phyloP scores from a whole-genome alignment of 1,140 invertebrate species.

The Lucilia cuprina region DNA sequence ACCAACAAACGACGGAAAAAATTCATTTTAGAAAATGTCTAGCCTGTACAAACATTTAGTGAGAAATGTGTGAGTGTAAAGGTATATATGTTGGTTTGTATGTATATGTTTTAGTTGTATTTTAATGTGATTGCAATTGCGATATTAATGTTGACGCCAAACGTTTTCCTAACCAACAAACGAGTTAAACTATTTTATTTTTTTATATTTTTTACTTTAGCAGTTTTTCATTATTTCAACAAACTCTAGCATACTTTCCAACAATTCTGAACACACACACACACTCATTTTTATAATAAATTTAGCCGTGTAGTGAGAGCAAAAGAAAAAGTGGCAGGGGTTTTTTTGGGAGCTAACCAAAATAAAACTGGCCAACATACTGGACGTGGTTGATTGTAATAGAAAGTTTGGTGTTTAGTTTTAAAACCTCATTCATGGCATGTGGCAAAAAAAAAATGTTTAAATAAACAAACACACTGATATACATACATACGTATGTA shows the following conservation, averaged over 20 bases:
- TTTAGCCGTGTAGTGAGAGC: background rate
- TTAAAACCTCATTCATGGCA: constrained; percentile 11
- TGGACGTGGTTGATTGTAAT: background rate
- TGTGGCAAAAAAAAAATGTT: background rate
- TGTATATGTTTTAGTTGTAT: background rate
- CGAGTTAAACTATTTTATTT: background rate
- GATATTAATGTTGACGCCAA: constrained; percentile 17
- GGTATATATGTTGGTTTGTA: background rate
- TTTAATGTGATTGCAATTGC: constrained; percentile 14
- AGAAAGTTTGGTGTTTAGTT: background rate
- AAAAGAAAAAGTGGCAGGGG: too few relatives aligned
- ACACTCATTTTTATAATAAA: background rate
- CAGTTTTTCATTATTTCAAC: background rate
- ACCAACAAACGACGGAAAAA: background rate
- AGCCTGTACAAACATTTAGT: background rate
- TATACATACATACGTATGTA: background rate
- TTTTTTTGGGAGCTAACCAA: background rate
- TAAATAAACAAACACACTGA: background rate
- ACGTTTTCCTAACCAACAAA: background rate
- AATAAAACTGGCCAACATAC: background rate
- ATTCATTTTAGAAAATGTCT: background rate
- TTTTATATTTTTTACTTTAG: too few relatives aligned
- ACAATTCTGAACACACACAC: background rate
- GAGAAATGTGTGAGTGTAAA: background rate
- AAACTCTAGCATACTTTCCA: background rate